A percentile compares a stretch with the other conserved stretches of the same genome.
These are phyloP conservation scores for Synanthedon vespiformis DNA, from an alignment of 2,888 invertebrate species.

Conservation along the genomic window DNA sequence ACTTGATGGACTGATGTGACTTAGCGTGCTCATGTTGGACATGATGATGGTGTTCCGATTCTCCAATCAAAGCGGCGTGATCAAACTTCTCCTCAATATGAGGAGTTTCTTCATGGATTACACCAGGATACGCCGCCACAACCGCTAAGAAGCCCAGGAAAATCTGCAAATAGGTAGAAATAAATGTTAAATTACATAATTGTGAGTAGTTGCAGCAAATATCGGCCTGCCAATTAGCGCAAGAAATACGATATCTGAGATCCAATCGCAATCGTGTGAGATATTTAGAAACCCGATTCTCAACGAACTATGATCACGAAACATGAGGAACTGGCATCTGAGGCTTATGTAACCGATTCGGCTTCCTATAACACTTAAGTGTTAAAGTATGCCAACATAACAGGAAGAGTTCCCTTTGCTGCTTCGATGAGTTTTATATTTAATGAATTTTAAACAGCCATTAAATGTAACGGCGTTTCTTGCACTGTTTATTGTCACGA, in stretches of 20 bases:
- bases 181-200: constrained; percentile 5
- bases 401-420: constrained; percentile 29
- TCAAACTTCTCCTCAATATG: constrained; percentile 49
- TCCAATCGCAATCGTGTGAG: constrained; percentile 7
- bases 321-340: constrained; percentile 11
- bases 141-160: constrained; percentile 61
- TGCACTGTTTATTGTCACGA: not conserved
- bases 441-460: constrained; percentile 12
- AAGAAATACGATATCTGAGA: constrained; percentile 1
- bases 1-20: constrained; percentile 77
- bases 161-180: constrained; percentile 30
- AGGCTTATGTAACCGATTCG: constrained; percentile 38
- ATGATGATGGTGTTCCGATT: constrained; percentile 70
- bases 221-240: constrained; percentile 5
- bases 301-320: constrained; percentile 14
- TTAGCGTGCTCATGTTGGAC: constrained; percentile 76
- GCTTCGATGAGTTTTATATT: constrained; percentile 29
- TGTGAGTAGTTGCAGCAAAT: constrained; percentile 8
- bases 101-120: constrained; percentile 54
- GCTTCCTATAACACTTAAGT: constrained; percentile 29
- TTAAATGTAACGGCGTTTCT: not conserved
- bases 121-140: constrained; percentile 54
- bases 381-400: constrained; percentile 1
- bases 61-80: constrained; percentile 49
- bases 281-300: constrained; percentile 27